Percentiles rank a stretch among this genome's conserved stretches.
Evolutionary conservation across 2,113 vertebrate species (phyloP).

Genomic region (Ia io): DNA sequence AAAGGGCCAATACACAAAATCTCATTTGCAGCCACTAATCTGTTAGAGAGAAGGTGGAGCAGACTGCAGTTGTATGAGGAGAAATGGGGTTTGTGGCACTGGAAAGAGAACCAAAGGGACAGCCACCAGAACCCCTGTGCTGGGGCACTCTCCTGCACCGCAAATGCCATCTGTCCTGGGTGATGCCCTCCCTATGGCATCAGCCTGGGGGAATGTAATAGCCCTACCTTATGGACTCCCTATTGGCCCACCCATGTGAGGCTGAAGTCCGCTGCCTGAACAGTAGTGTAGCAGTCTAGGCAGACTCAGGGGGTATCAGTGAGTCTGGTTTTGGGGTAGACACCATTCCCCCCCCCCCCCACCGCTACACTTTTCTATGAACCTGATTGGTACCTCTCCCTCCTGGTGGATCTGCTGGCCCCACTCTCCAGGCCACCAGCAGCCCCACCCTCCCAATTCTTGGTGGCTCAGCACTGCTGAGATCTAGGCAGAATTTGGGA

Average conservation of each 20-base stretch:
- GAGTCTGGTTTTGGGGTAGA: not conserved
- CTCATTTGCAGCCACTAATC: not conserved
- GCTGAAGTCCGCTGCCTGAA: not conserved
- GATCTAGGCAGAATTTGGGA: not conserved
- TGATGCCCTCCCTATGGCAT: not conserved
- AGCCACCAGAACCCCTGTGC: not conserved
- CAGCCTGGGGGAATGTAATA: not conserved
- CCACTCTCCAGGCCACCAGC: not conserved
- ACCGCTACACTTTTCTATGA: not conserved
- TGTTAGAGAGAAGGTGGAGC: not conserved
- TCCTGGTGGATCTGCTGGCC: not conserved
- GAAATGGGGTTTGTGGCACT: not conserved
- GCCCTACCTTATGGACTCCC: not conserved
- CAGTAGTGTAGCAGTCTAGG: not conserved
- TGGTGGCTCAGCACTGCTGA: not conserved
- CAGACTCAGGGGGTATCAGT: not conserved
- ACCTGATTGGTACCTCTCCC: not conserved
- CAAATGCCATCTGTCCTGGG: not conserved
- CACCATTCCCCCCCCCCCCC: not conserved
- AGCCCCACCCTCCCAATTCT: not conserved
- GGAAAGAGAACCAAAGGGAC: not conserved
- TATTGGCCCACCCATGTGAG: not conserved
- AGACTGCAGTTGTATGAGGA: not conserved
- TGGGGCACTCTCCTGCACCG: not conserved
- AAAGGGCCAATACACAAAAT: not conserved